Evolutionary conservation across 2,888 invertebrate genomes (phyloP).

Genomic region (Dendrolimus houi): DNA sequence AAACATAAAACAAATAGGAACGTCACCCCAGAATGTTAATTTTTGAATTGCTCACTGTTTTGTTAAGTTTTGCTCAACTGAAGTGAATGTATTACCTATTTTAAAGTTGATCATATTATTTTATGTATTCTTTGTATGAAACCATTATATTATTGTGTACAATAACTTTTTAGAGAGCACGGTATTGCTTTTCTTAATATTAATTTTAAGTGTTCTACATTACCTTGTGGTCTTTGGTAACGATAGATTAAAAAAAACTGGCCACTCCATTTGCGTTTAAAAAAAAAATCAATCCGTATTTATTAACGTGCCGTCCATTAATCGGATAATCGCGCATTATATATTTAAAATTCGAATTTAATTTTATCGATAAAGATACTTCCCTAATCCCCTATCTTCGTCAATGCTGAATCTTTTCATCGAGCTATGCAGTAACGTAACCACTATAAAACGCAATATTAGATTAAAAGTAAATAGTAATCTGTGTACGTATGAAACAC

Average conservation of each 20-base stretch:
- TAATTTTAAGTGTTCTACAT: constrained; percentile 43
- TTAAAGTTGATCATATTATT: constrained; percentile 54
- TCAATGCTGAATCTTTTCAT: background rate
- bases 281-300: constrained; percentile 25
- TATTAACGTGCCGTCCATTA: constrained; percentile 54
- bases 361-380: background rate
- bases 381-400: background rate
- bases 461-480: constrained; percentile 2
- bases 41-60: constrained; percentile 65
- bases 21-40: constrained; percentile 36
- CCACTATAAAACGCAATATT: constrained; percentile 5
- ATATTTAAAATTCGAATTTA: constrained; percentile 3
- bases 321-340: constrained; percentile 24
- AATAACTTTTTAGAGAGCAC: constrained; percentile 67
- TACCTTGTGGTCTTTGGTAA: background rate
- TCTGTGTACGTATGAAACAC: too few species aligned
- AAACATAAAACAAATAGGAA: constrained; percentile 13
- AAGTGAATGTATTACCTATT: constrained; percentile 49
- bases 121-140: constrained; percentile 34
- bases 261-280: background rate
- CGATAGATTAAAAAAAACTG: background rate
- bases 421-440: too few species aligned
- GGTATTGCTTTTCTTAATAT: constrained; percentile 70
- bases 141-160: constrained; percentile 41
- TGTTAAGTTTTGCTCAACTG: constrained; percentile 75